These are phyloP conservation scores for Sus cebifrons DNA, from an alignment of 2,797 vertebrate species.

Conservation along the genomic window DNA sequence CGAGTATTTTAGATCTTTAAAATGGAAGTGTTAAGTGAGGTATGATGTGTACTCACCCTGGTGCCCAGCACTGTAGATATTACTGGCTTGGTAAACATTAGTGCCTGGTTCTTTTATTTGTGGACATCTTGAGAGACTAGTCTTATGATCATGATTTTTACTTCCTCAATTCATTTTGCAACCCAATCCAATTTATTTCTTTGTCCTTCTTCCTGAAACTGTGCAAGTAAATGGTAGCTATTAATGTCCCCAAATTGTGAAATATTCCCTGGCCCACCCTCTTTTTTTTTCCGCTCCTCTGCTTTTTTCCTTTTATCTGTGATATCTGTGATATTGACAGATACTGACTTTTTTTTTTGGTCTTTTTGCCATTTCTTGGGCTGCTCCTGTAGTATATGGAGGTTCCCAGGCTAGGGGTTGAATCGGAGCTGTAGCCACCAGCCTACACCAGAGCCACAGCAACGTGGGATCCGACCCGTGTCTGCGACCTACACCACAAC, in stretches of 20 bases:
- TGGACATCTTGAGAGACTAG: neutral
- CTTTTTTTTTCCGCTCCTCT: neutral
- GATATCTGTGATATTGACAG: neutral
- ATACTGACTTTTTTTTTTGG: too few species aligned
- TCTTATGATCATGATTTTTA: constrained; percentile 73
- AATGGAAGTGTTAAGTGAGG: neutral
- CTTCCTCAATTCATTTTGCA: constrained; percentile 77
- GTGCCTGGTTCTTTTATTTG: neutral
- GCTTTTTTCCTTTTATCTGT: neutral
- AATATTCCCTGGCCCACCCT: neutral
- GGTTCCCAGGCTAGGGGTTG: too few species aligned
- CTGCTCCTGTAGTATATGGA: too few species aligned
- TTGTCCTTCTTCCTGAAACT: constrained; percentile 68
- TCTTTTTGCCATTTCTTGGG: too few species aligned
- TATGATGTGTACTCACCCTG: neutral
- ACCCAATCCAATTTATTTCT: constrained; percentile 31
- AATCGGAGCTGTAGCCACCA: too few species aligned
- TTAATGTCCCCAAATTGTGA: constrained; percentile 62
- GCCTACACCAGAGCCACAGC: too few species aligned
- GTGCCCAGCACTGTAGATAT: neutral
- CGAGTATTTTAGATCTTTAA: neutral
- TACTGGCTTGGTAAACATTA: neutral
- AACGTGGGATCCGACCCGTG: too few species aligned
- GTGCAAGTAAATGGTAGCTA: constrained; percentile 10
- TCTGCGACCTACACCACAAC: too few species aligned